These are phyloP conservation scores for Catharus fuscescens DNA, from an alignment of 2,113 vertebrate species.

Conservation along the genomic window DNA sequence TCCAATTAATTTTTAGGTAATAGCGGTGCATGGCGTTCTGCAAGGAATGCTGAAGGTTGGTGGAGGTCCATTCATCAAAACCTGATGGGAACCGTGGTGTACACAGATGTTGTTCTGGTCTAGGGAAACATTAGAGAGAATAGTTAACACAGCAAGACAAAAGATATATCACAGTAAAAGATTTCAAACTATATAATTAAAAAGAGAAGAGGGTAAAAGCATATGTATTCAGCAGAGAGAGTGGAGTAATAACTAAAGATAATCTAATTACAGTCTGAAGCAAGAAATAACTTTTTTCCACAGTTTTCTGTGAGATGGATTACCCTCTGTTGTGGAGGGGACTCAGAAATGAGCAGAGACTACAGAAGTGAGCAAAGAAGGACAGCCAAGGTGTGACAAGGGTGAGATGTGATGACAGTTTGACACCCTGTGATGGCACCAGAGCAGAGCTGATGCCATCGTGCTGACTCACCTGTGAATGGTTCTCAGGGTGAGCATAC, in stretches of 20 bases:
- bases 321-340: neutral
- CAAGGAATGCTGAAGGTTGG: neutral
- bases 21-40: neutral
- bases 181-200: constrained; percentile 12
- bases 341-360: neutral
- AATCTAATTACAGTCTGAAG: constrained; percentile 10
- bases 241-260: neutral
- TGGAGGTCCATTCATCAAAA: constrained; percentile 35
- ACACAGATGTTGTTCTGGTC: constrained; percentile 38
- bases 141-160: constrained; percentile 6
- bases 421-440: neutral
- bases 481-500: neutral
- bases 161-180: neutral
- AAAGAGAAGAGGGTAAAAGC: neutral
- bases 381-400: neutral
- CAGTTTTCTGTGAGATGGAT: neutral
- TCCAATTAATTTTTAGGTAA: constrained; percentile 47
- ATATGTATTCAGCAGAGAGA: neutral
- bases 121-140: neutral
- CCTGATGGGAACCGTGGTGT: neutral
- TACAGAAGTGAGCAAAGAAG: neutral
- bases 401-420: neutral
- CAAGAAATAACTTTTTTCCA: neutral
- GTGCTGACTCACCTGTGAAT: neutral
- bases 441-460: neutral